These are phyloP conservation scores for Pilophorus perplexus DNA, from an alignment of 2,888 invertebrate genomes.

Conservation along the genomic window DNA sequence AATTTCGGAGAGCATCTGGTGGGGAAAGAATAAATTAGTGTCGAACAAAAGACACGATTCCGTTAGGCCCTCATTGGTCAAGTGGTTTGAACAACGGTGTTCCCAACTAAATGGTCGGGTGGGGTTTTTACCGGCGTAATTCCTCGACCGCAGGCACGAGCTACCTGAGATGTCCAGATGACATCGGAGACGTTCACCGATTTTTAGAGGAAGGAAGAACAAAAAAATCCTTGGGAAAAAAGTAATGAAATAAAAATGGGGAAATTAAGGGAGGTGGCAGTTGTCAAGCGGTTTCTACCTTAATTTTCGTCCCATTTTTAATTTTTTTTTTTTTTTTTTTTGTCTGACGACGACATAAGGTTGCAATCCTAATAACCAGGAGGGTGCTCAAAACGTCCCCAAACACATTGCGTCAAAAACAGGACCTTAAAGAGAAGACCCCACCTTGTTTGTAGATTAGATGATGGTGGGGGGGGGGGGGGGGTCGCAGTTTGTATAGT, in stretches of 20 bases:
- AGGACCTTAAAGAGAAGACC: too few species aligned
- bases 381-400: too few species aligned
- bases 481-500: too few species aligned
- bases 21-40: neutral
- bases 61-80: neutral
- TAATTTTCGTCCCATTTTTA: neutral
- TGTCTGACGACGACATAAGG: too few species aligned
- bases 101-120: neutral
- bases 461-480: too few species aligned
- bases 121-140: neutral
- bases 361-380: too few species aligned
- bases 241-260: constrained; percentile 1
- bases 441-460: too few species aligned
- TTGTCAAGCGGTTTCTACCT: constrained; percentile 10
- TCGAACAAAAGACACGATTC: neutral
- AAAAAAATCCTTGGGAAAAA: neutral
- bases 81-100: neutral
- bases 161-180: neutral
- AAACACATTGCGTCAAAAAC: too few species aligned
- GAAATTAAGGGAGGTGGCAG: constrained; percentile 18
- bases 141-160: neutral
- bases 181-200: neutral
- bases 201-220: neutral
- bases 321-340: too few species aligned
- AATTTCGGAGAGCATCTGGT: neutral